Conservation (phyloP, 1,140 invertebrate genomes). For the Wiebesia pumilae region DNA sequence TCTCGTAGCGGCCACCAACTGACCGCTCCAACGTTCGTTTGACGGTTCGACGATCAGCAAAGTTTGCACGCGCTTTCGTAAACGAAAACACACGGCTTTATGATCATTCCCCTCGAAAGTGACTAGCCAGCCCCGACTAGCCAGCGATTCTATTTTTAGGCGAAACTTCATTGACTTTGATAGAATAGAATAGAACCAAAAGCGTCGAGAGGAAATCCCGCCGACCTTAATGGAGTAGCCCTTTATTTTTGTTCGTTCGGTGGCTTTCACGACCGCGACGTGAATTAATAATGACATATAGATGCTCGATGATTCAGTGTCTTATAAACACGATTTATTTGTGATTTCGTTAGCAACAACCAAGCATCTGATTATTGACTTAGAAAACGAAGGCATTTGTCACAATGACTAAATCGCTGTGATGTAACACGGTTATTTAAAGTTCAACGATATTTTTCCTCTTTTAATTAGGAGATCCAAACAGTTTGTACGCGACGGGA, state of each 20-base stretch:
- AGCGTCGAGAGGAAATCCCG: neutral
- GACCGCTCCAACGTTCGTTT: neutral
- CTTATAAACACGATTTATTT: neutral
- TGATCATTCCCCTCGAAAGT: neutral
- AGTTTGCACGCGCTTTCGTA: neutral
- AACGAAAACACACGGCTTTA: neutral
- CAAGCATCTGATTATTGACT: neutral
- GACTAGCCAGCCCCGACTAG: neutral
- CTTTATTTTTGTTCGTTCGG: neutral
- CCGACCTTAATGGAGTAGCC: neutral
- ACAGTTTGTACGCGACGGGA: neutral
- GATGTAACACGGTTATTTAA: slow-evolving; percentile 9
- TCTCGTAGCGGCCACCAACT: too few species aligned
- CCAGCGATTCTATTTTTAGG: neutral
- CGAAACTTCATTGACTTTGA: neutral
- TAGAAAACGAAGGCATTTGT: slow-evolving; percentile 13
- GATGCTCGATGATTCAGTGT: neutral
- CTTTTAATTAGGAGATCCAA: slow-evolving; percentile 7
- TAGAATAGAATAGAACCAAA: slow-evolving; percentile 19
- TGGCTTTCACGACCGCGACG: neutral
- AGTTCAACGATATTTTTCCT: slow-evolving; percentile 1
- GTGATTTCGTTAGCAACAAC: neutral
- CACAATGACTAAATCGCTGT: neutral
- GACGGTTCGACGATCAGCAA: neutral
- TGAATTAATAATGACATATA: neutral